A percentile compares a stretch with the other conserved stretches of the same genome.
Conservation (phyloP, 2,797 vertebrate genomes). For the Macroramphosus scolopax region DNA sequence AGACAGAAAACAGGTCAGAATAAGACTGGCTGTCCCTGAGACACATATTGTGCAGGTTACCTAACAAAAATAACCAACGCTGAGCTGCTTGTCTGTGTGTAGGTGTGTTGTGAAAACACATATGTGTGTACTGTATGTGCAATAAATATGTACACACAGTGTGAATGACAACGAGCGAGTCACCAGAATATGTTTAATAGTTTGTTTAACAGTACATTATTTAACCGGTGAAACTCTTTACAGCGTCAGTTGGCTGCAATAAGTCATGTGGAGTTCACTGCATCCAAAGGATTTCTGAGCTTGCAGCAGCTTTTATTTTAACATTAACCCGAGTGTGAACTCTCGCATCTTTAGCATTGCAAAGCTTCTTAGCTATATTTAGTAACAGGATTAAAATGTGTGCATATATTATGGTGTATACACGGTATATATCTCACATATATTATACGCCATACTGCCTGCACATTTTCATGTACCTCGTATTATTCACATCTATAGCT, state of each 20-base stretch:
- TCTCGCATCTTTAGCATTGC: too few species aligned
- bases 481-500: too few species aligned
- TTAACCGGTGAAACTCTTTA: conserved; percentile 5
- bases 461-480: too few species aligned
- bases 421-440: too few species aligned
- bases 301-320: too few species aligned
- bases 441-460: too few species aligned
- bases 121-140: conserved; percentile 14
- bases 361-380: too few species aligned
- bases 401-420: too few species aligned
- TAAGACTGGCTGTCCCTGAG: conserved; percentile 37
- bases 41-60: conserved; percentile 50
- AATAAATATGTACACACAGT: conserved; percentile 15
- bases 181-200: conserved; percentile 38
- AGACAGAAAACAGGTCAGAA: conserved; percentile 53
- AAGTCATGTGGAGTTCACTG: background rate
- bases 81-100: conserved; percentile 20
- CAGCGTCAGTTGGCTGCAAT: conserved; percentile 6
- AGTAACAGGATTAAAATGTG: too few species aligned
- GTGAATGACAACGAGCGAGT: conserved; percentile 39
- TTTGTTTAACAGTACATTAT: conserved; percentile 16
- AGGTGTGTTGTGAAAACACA: conserved; percentile 44
- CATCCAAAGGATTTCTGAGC: background rate
- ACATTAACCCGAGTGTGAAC: too few species aligned
- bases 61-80: conserved; percentile 50